Evolutionary conservation across 2,797 vertebrate genomes (phyloP).

Genomic region (Glossophaga mutica): DNA sequence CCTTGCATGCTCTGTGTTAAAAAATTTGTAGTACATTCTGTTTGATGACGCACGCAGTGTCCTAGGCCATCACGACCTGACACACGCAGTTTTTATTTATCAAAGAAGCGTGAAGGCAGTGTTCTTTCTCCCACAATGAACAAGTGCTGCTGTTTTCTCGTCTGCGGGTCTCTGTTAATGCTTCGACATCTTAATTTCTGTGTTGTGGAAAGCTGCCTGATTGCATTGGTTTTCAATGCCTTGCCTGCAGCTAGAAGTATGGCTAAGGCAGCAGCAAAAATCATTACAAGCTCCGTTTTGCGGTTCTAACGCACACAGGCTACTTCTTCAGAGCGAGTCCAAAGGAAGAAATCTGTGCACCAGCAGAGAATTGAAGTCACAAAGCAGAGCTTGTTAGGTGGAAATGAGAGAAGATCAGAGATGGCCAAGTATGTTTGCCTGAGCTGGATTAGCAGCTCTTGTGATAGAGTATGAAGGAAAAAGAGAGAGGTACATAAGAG

Average conservation of each 20-base stretch:
- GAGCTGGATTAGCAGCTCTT: neutral
- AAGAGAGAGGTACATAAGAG: neutral
- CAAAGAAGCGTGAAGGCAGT: neutral
- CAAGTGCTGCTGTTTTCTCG: neutral
- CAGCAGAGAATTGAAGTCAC: conserved; percentile 2
- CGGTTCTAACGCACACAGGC: neutral
- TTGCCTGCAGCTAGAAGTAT: conserved; percentile 72
- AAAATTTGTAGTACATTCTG: neutral
- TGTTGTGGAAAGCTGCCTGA: conserved; percentile 51
- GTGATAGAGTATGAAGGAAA: neutral
- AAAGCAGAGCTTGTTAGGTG: conserved; percentile 54
- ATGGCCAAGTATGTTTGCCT: conserved; percentile 19
- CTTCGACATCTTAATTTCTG: conserved; percentile 67
- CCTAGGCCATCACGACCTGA: neutral
- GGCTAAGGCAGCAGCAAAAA: conserved; percentile 32
- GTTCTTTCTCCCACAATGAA: conserved; percentile 13
- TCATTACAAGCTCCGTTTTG: conserved; percentile 61
- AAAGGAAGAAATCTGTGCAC: conserved; percentile 43
- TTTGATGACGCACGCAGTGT: neutral
- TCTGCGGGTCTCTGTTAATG: conserved; percentile 35
- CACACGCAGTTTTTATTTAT: neutral
- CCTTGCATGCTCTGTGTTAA: neutral
- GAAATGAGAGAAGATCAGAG: conserved; percentile 36
- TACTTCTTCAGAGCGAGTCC: conserved; percentile 49
- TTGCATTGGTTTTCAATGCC: conserved; percentile 73